Evolutionary conservation across 2,113 vertebrate species (phyloP), one percentile per base, ranked within the genome.

Genomic region (Crotalus tigris): DNA sequence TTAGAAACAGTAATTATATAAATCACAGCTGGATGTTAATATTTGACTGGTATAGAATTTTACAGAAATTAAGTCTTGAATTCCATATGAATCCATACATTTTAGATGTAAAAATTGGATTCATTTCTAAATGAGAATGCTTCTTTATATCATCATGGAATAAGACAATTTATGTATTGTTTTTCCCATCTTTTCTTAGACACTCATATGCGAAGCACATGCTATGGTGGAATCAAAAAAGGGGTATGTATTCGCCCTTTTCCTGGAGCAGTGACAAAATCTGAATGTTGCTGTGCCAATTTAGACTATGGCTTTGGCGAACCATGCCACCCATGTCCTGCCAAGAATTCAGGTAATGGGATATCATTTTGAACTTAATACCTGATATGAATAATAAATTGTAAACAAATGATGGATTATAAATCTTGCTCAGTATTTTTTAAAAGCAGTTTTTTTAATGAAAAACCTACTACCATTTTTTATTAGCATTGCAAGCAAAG

Each of bases 141-240:
- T n/a, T 23, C 55, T 91, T 9, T 5, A 86, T 88, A 86, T 94
- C 64, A 59, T 64, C 69, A 85, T 54, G 58, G 87, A 26, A 24
- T 91, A 44, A 90, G 54, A 75, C 94, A 92, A 81, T 44, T 53
- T 49, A 85, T 61, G 88, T 51, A 1, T 12, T 94, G 51, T 5
- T 92, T 90, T 92, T 24, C 8, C 88, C 92, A 4, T 46, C 61
- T 17, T 46, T 81, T 94, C 57, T 88, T 24, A 98, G 98, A 98
- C 88, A 98, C 98, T 69, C 98, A 98, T 17, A 91, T 98, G 96
- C 98, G 97, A 86, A 98, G 98, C 94, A 98, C 97, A 1, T 98
- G 98, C 94, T 98, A 98, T 61, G 98, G 98, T 91, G 94, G 95
- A 51, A 97, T 98, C 89, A 97, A 96, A 75, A 98, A 96, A 93